Evolutionary conservation across 2,113 vertebrate genomes (phyloP), one percentile per base, ranked within the genome.

Genomic region (Steatornis caripensis): DNA sequence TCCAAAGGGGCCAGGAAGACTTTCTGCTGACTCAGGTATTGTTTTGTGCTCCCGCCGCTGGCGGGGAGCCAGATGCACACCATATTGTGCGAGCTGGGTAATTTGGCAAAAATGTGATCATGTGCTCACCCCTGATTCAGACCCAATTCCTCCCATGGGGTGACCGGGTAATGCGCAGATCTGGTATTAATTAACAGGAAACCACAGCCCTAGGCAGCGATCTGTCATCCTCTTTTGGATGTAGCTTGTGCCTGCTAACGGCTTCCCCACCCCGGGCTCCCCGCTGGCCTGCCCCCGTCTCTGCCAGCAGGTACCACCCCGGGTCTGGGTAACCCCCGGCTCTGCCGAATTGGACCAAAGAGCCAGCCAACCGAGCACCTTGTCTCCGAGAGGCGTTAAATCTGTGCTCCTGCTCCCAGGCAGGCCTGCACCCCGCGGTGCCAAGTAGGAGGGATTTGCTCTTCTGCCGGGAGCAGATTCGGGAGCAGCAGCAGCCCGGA

Each of bases 21-120:
- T 91, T 96, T 96, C 74, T 97, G 96, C 96, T 97, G 95, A 97
- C 82, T 96, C 96, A 97, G 95, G 93, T 94, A 60, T 82, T 94
- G 93, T 94, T 94, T 65, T 95, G 84, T 93, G 77, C 74, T 96
- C 81, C 90, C 1, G 8, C 55, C 0, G 0, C 83, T 96, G 96
- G 96, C 83, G 0, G 72, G 76, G 77, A 90, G 94, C 95, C 96
- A 97, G 91, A 66, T 60, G 69, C 57, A 48, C 93, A 94, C 96
- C 94, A 94, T 95, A 96, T 93, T 94, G 91, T 89, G 87, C 7
- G 39, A 96, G 89, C 93, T 0, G 89, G 93, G 74, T 95, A 96
- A 96, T 97, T 96, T 96, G 96, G 94, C 96, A 97, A 96, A 95
- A 96, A 55, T 0, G 41, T 1, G 24, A 85, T 95, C 95, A 69